These are phyloP conservation scores for Mimachlamys varia DNA, from an alignment of 2,888 invertebrate genomes.

Conservation along the genomic window DNA sequence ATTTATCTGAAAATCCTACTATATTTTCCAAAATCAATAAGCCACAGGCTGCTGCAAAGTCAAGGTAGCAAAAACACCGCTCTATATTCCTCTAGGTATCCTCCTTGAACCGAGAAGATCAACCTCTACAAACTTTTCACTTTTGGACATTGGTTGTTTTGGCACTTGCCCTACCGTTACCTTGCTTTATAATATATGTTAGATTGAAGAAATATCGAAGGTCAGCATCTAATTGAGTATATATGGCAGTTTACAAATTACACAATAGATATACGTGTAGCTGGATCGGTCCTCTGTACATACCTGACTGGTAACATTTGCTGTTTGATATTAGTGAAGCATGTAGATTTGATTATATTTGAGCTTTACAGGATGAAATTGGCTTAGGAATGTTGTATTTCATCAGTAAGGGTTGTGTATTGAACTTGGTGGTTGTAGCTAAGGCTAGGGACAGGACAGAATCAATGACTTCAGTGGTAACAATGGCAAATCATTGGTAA, in stretches of 20 bases:
- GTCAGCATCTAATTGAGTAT: neutral
- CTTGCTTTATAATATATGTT: too few relatives aligned
- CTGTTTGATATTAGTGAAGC: constrained; percentile 16
- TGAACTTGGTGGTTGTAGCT: neutral
- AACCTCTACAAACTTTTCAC: too few relatives aligned
- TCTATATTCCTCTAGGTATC: too few relatives aligned
- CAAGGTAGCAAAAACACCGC: too few relatives aligned
- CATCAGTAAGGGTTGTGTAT: neutral
- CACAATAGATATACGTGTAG: neutral
- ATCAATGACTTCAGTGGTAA: neutral
- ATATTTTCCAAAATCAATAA: too few relatives aligned
- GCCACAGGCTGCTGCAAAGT: too few relatives aligned
- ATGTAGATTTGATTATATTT: neutral
- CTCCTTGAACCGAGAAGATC: too few relatives aligned
- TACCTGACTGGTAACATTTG: neutral
- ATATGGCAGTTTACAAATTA: neutral
- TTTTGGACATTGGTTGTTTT: too few relatives aligned
- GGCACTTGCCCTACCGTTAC: too few relatives aligned
- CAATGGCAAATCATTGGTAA: constrained; percentile 18
- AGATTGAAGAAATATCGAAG: neutral
- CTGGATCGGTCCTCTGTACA: neutral
- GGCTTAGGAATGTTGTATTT: neutral
- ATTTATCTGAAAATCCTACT: too few relatives aligned
- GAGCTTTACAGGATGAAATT: neutral
- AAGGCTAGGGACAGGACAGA: neutral